A percentile compares a stretch with the other conserved stretches of the same genome.
These are phyloP conservation scores for Bombus waltoni DNA, from an alignment of 1,140 invertebrate species.

Conservation along the genomic window DNA sequence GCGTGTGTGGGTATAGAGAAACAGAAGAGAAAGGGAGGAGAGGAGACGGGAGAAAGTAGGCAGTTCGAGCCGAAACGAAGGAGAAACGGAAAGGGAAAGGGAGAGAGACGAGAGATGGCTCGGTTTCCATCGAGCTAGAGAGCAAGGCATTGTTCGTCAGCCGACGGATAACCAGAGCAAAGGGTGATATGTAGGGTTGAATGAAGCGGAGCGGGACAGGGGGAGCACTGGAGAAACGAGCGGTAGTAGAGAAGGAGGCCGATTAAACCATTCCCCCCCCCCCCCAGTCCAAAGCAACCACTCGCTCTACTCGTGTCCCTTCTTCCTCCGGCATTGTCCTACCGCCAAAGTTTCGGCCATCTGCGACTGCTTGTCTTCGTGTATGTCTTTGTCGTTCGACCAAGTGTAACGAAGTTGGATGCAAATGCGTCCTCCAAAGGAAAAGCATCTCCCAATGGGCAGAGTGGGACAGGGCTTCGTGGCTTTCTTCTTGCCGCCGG, in stretches of 20 bases:
- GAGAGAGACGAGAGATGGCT: slow-evolving; percentile 20
- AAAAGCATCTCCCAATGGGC: slow-evolving; percentile 14
- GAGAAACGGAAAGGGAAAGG: slow-evolving; percentile 19
- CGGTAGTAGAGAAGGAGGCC: slow-evolving; percentile 30
- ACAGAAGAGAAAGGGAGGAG: not conserved
- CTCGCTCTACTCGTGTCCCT: slow-evolving; percentile 10
- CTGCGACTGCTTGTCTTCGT: slow-evolving; percentile 41
- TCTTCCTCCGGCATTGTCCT: slow-evolving; percentile 35
- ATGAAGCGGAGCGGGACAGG: too few species aligned
- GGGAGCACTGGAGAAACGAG: not conserved
- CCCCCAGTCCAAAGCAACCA: slow-evolving; percentile 11
- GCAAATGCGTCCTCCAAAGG: slow-evolving; percentile 51
- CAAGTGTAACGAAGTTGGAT: slow-evolving; percentile 52
- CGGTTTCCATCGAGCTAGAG: slow-evolving; percentile 47
- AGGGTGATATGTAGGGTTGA: slow-evolving; percentile 42
- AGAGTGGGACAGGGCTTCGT: not conserved
- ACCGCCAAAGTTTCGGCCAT: slow-evolving; percentile 48
- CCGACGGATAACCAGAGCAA: slow-evolving; percentile 52
- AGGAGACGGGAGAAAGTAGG: not conserved
- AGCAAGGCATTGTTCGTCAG: slow-evolving; percentile 45
- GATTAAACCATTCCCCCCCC: slow-evolving; percentile 30
- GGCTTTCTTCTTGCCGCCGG: slow-evolving; percentile 27
- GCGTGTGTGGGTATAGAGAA: too few species aligned
- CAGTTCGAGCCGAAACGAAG: not conserved
- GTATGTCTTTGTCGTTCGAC: slow-evolving; percentile 50